These are phyloP conservation scores for Leptinotarsa lineolata DNA, from an alignment of 1,140 invertebrate species.

Conservation along the genomic window DNA sequence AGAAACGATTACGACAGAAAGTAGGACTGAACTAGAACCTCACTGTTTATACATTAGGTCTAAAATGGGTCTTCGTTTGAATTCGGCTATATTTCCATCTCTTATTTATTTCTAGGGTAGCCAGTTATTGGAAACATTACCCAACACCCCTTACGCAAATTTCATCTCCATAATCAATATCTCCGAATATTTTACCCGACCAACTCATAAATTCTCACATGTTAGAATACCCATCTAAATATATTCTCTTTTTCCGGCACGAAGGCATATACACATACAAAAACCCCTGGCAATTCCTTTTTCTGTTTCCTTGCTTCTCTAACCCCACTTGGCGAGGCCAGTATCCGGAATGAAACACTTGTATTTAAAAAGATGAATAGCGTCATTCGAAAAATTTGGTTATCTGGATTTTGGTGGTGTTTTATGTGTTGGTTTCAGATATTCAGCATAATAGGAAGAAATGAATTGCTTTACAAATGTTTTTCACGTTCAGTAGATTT, in stretches of 20 bases:
- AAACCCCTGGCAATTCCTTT: neutral
- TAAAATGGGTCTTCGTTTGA: no score
- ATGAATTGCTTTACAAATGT: no score
- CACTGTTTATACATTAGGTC: no score
- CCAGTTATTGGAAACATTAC: no score
- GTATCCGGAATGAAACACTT: neutral
- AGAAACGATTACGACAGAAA: no score
- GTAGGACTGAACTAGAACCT: no score
- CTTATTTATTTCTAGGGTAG: no score
- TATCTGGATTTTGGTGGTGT: neutral
- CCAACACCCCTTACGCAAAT: neutral
- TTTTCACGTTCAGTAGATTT: no score
- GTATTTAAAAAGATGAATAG: conserved; percentile 3
- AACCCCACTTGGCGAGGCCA: neutral
- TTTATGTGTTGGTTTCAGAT: no score
- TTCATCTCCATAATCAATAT: neutral
- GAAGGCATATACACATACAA: conserved; percentile 5
- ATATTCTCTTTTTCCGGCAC: neutral
- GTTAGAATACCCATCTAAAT: conserved; percentile 4
- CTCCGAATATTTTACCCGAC: neutral
- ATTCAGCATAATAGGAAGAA: no score
- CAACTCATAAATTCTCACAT: neutral
- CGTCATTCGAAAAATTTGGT: neutral
- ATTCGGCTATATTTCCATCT: no score
- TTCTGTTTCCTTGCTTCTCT: neutral